These are phyloP conservation scores for Drosophila pullipes DNA, from an alignment of 2,888 invertebrate species.

Conservation along the genomic window DNA sequence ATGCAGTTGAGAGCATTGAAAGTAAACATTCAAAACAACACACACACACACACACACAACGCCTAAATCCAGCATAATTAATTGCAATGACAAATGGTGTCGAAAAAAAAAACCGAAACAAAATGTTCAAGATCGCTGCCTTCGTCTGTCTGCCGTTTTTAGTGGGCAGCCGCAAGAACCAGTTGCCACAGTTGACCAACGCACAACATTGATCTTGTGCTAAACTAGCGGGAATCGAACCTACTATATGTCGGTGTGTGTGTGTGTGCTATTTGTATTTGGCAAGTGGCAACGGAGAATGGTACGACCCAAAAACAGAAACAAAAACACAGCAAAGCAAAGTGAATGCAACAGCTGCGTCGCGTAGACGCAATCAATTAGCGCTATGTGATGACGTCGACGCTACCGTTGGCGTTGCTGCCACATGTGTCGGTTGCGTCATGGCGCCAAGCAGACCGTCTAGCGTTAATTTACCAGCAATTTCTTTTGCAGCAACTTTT, in stretches of 20 bases:
- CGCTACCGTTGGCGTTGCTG: constrained; percentile 39
- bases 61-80: constrained; percentile 43
- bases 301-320: constrained; percentile 65
- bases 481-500: constrained; percentile 78
- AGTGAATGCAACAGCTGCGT: constrained; percentile 75
- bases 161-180: constrained; percentile 55
- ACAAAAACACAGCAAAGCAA: constrained; percentile 40
- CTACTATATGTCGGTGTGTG: constrained; percentile 5
- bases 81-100: constrained; percentile 54
- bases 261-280: constrained; percentile 24
- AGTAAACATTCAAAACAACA: constrained; percentile 18
- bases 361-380: constrained; percentile 76
- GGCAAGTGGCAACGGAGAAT: constrained; percentile 69
- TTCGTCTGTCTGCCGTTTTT: constrained; percentile 64
- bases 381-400: constrained; percentile 67
- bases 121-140: constrained; percentile 72
- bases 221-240: constrained; percentile 51
- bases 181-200: constrained; percentile 59
- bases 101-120: constrained; percentile 22
- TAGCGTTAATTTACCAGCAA: constrained; percentile 80
- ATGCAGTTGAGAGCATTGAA: constrained; percentile 29
- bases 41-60: constrained; percentile 10
- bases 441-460: constrained; percentile 78
- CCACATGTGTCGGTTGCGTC: constrained; percentile 77
- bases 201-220: constrained; percentile 81